Conservation (phyloP, 2,113 vertebrate genomes). For the Pelusios castaneus region DNA sequence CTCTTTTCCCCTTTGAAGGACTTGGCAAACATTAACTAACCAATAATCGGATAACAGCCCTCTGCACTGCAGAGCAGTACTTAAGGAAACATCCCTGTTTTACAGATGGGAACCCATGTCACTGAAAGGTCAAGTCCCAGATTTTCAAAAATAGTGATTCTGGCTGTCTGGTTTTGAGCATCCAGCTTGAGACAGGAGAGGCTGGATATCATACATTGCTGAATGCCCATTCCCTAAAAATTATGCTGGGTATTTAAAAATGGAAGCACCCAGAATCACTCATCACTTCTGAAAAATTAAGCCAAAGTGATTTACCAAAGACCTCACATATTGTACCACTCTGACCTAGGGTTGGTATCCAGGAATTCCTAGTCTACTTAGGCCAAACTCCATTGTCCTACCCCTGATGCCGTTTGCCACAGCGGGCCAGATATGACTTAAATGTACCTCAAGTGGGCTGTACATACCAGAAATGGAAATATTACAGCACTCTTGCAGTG, state of each 20-base stretch:
- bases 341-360: background rate
- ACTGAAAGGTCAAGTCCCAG: fast-evolving
- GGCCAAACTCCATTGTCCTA: slow-evolving; percentile 3
- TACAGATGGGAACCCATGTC: background rate
- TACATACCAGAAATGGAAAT: no score
- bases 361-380: background rate
- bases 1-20: background rate
- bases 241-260: background rate
- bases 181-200: background rate
- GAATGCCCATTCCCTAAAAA: background rate
- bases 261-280: fast-evolving
- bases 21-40: background rate
- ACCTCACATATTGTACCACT: fast-evolving
- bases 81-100: background rate
- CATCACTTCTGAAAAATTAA: background rate
- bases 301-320: fast-evolving
- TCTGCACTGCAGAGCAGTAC: background rate
- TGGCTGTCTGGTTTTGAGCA: background rate
- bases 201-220: background rate
- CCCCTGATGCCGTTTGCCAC: slow-evolving; percentile 35
- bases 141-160: background rate
- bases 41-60: background rate
- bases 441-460: no score
- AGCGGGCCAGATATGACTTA: no score
- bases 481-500: no score